These are phyloP conservation scores for Anoplophora glabripennis DNA, from an alignment of 1,140 invertebrate species.

Conservation along the genomic window DNA sequence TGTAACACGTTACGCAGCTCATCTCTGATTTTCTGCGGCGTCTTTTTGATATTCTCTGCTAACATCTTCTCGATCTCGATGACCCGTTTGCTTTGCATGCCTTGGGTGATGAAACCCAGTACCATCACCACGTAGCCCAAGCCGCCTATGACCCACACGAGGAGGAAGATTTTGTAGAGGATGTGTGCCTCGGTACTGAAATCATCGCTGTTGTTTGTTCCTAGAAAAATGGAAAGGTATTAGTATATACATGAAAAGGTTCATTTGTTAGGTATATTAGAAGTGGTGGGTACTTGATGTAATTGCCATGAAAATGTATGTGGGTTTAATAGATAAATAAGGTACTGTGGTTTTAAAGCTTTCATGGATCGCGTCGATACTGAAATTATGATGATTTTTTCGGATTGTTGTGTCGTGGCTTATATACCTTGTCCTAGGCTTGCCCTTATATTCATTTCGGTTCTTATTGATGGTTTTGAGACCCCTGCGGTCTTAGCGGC, in stretches of 20 bases:
- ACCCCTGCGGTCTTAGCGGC: too few relatives aligned
- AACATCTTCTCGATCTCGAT: slow-evolving; percentile 72
- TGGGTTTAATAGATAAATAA: too few relatives aligned
- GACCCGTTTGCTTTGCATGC: slow-evolving; percentile 71
- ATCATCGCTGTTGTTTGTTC: slow-evolving; percentile 52
- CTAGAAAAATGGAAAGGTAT: slow-evolving; percentile 43
- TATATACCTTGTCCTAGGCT: too few relatives aligned
- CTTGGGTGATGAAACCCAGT: slow-evolving; percentile 78
- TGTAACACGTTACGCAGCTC: slow-evolving; percentile 55
- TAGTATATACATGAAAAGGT: not conserved
- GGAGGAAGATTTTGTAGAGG: slow-evolving; percentile 70
- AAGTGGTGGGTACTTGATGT: too few relatives aligned
- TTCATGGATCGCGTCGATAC: too few relatives aligned
- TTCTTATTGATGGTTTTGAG: too few relatives aligned
- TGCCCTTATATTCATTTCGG: too few relatives aligned
- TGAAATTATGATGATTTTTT: too few relatives aligned
- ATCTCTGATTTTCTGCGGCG: slow-evolving; percentile 73
- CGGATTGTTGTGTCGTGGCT: too few relatives aligned
- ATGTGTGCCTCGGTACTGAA: slow-evolving; percentile 58
- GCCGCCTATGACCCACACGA: slow-evolving; percentile 87
- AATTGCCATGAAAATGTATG: too few relatives aligned
- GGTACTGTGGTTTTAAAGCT: too few relatives aligned
- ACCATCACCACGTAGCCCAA: slow-evolving; percentile 90
- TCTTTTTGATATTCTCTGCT: slow-evolving; percentile 69
- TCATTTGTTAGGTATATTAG: too few relatives aligned